Base-by-base conservation (phyloP, 2,113 vertebrate species). In the Mesocricetus auratus region DNA sequence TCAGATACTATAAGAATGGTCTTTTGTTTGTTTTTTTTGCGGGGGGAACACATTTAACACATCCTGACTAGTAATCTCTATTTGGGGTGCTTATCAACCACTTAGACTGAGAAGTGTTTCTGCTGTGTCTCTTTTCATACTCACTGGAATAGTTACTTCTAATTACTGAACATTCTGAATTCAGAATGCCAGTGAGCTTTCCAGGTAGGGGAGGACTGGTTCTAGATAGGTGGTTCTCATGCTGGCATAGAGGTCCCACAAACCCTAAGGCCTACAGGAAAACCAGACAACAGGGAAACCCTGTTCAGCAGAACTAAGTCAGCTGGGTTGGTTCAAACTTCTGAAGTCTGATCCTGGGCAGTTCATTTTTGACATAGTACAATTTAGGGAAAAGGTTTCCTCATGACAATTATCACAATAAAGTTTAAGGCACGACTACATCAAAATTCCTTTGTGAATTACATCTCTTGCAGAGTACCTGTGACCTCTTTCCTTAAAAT, bases 1-100 rank as follows among this genome's bases (percentile, higher is more conserved):
- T n/a, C 60, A 89, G 56, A 39, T 1, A 5, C 31, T 5, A 0
- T 2, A 2, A 0, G 4, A 19, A 11, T 7, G 22, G 24, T 4
- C 21, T 29, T 16, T 2, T 1, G 74, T 62, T 47, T 11, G 21
- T 29, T 39, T 16, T 0, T 79, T 8, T 47, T 36, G 68, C 68
- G 7, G 8, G 83, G 83, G 16, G 42, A 75, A 16, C 31, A 13
- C 2, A 42, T 60, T 81, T 86, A 60, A 29, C 9, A 24, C 17
- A 36, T 71, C 22, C 36, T 39, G 10, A n/a, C 21, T 17, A 45
- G 21, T n/a, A 62, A 83, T 39, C 13, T 10, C 33, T 31, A 33
- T 75, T 75, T 24, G 16, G 33, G 50, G 39, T 45, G 33, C 64
- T 60, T 56, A 33, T 77, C 45, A 45, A 29, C 33, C 19, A 24